Conservation (phyloP, 2,797 vertebrate genomes). For the Alauda arvensis region DNA sequence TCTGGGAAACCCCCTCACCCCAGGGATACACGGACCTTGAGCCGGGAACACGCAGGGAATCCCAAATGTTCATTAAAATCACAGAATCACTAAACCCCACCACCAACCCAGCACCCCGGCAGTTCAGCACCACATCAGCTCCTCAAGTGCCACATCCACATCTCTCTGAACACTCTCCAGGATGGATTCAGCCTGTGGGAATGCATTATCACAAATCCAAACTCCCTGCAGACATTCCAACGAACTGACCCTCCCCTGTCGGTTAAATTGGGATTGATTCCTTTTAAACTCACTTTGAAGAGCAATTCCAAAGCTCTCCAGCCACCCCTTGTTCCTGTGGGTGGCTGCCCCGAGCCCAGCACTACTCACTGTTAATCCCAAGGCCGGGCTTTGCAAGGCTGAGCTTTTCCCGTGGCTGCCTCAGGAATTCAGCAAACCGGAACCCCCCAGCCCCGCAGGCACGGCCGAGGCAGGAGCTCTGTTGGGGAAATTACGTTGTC, state of each 20-base stretch:
- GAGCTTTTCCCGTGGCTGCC: not conserved
- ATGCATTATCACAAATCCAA: fast-evolving
- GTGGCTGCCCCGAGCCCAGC: not conserved
- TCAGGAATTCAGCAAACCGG: not conserved
- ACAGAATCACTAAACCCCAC: fast-evolving
- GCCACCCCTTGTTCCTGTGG: fast-evolving
- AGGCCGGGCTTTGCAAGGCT: not conserved
- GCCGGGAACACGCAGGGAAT: not conserved
- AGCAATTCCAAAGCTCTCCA: fast-evolving
- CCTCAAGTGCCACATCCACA: not conserved
- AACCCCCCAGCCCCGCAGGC: not conserved
- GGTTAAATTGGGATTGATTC: not conserved
- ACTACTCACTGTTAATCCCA: fast-evolving
- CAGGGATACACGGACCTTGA: not conserved
- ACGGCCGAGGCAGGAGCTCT: not conserved
- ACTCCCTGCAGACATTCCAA: not conserved
- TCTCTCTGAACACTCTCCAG: fast-evolving
- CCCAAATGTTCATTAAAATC: not conserved
- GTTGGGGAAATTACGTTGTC: slow-evolving; percentile 33
- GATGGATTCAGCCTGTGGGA: not conserved
- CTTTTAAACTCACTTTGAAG: not conserved
- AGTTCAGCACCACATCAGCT: fast-evolving
- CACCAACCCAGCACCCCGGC: not conserved
- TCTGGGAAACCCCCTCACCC: not conserved
- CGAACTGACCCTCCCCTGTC: not conserved